Conservation (phyloP, 2,888 invertebrate genomes). For the Macrostomum cliftonense region DNA sequence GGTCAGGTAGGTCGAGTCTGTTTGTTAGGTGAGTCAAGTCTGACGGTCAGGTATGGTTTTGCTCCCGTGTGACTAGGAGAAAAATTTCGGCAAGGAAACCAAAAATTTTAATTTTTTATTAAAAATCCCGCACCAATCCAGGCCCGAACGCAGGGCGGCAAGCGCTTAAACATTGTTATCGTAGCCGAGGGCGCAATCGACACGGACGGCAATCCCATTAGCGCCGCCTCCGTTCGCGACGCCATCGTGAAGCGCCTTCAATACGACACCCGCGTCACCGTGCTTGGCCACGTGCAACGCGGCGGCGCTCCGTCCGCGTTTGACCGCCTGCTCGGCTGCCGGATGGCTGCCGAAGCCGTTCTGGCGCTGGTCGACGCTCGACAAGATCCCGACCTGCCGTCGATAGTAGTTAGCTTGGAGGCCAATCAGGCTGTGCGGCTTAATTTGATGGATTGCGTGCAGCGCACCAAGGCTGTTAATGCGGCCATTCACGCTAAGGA, state of each 20-base stretch:
- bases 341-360: slow-evolving; percentile 98
- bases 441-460: slow-evolving; percentile 88
- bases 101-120: too few relatives aligned
- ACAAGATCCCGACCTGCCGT: slow-evolving; percentile 55
- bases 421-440: slow-evolving; percentile 91
- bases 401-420: slow-evolving; percentile 77
- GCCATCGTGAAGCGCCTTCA: slow-evolving; percentile 72
- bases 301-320: slow-evolving; percentile 96
- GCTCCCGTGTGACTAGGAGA: too few relatives aligned
- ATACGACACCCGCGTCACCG: slow-evolving; percentile 89
- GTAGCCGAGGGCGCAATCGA: slow-evolving; percentile 96
- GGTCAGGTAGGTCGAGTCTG: too few relatives aligned
- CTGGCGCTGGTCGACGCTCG: slow-evolving; percentile 82
- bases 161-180: slow-evolving; percentile 88
- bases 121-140: too few relatives aligned
- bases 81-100: too few relatives aligned
- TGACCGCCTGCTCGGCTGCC: slow-evolving; percentile 84
- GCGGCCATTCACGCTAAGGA: slow-evolving; percentile 60
- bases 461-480: slow-evolving; percentile 64
- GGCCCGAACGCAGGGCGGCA: slow-evolving; percentile 27
- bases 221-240: slow-evolving; percentile 50
- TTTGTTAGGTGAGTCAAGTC: too few relatives aligned
- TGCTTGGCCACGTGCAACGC: slow-evolving; percentile 91
- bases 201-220: slow-evolving; percentile 72
- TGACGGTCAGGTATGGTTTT: too few relatives aligned